Evolutionary conservation across 2,797 vertebrate species (phyloP).

Genomic region (Threskiornis aethiopicus): DNA sequence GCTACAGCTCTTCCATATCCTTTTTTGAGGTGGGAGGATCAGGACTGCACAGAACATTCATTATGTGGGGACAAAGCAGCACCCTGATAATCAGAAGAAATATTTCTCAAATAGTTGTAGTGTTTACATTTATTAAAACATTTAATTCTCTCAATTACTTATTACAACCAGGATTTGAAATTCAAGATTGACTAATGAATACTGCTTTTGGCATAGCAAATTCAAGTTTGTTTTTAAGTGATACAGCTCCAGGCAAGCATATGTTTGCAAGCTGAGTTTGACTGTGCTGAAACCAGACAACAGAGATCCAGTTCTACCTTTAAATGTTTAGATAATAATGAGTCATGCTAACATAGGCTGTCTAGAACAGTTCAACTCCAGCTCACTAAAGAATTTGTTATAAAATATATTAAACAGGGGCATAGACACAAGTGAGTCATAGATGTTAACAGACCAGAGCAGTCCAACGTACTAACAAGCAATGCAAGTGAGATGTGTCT

Average conservation of each 20-base stretch:
- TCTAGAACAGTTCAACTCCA: slow-evolving; percentile 30
- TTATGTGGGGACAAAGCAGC: neutral
- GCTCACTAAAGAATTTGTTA: slow-evolving; percentile 9
- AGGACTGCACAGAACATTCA: neutral
- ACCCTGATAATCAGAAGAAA: neutral
- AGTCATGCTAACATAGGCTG: slow-evolving; percentile 37
- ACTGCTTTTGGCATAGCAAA: slow-evolving; percentile 1
- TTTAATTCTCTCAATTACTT: neutral
- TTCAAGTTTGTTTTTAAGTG: slow-evolving; percentile 21
- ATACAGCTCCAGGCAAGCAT: slow-evolving; percentile 17
- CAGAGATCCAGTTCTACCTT: slow-evolving; percentile 38
- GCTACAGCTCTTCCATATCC: neutral
- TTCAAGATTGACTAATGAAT: neutral
- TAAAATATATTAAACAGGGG: slow-evolving; percentile 6
- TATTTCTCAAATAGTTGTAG: neutral
- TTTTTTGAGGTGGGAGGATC: neutral
- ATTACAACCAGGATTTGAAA: slow-evolving; percentile 12
- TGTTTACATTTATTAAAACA: neutral
- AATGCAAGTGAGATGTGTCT: neutral
- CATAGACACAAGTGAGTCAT: neutral
- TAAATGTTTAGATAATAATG: slow-evolving; percentile 40
- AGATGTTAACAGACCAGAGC: neutral
- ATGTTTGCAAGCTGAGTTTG: slow-evolving; percentile 19
- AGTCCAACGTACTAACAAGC: neutral
- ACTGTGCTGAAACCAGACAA: slow-evolving; percentile 48